These are phyloP conservation scores for Fragum sueziense DNA, from an alignment of 2,888 invertebrate species.

Conservation along the genomic window DNA sequence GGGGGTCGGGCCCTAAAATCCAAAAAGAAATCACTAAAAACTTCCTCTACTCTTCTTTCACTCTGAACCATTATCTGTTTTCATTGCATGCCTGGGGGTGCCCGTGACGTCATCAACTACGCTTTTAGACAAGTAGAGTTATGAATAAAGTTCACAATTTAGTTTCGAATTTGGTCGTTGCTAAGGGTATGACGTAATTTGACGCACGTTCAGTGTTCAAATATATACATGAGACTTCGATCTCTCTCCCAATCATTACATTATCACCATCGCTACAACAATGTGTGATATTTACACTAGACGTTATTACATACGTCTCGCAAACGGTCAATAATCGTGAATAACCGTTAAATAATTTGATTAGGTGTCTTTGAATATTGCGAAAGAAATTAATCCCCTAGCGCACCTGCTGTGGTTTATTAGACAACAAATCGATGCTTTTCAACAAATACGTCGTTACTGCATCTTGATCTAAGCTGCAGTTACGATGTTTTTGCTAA, in stretches of 20 bases:
- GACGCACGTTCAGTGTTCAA: slow-evolving; percentile 53
- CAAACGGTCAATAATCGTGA: not conserved
- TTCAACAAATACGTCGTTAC: no score
- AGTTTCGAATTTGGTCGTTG: slow-evolving; percentile 77
- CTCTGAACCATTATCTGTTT: slow-evolving; percentile 54
- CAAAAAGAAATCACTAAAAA: slow-evolving; percentile 57
- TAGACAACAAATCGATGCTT: no score
- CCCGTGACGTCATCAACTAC: slow-evolving; percentile 62
- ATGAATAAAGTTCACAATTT: slow-evolving; percentile 26
- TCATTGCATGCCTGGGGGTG: slow-evolving; percentile 46
- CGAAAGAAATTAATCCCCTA: no score
- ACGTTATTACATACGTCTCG: not conserved
- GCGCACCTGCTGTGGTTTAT: no score
- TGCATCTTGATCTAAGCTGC: no score
- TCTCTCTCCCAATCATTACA: slow-evolving; percentile 14
- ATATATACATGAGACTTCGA: slow-evolving; percentile 21
- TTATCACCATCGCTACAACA: slow-evolving; percentile 15
- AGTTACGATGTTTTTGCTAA: no score
- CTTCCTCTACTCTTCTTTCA: slow-evolving; percentile 53
- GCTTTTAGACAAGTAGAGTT: slow-evolving; percentile 60
- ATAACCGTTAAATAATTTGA: not conserved
- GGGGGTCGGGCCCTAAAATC: slow-evolving; percentile 56
- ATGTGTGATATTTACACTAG: slow-evolving; percentile 2
- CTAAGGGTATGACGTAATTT: slow-evolving; percentile 71
- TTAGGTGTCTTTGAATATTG: not conserved